Percentiles rank a stretch among this genome's conserved stretches.
Evolutionary conservation across 2,888 invertebrate genomes (phyloP).

Genomic region (Pollenia amentaria): DNA sequence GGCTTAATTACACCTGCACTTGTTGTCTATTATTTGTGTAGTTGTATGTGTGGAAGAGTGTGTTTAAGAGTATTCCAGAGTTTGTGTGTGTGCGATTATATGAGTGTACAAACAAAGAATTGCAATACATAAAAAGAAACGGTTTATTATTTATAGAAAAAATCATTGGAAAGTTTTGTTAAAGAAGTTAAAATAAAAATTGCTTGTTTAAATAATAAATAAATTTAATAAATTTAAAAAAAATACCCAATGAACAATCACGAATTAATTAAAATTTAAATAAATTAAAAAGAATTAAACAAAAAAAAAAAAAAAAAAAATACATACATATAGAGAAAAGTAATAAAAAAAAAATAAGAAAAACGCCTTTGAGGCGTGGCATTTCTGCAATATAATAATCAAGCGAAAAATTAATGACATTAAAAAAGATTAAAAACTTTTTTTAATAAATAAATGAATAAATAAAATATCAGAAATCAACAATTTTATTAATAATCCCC

Average conservation of each 20-base stretch:
- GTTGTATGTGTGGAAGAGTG: not conserved
- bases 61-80: not conserved
- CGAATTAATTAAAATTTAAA: not conserved
- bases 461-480: too few species aligned
- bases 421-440: not conserved
- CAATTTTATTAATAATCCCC: too few species aligned
- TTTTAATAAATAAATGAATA: too few species aligned
- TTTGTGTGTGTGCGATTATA: conserved; percentile 14
- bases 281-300: not conserved
- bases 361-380: conserved; percentile 55
- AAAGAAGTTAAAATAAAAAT: conserved; percentile 22
- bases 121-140: conserved; percentile 58
- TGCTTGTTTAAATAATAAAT: not conserved
- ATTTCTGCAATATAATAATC: not conserved
- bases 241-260: not conserved
- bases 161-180: conserved; percentile 30
- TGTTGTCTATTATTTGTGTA: conserved; percentile 57
- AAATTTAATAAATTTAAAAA: not conserved
- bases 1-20: conserved; percentile 64
- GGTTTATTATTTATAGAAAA: conserved; percentile 49
- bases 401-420: too few species aligned
- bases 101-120: conserved; percentile 50
- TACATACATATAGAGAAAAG: not conserved
- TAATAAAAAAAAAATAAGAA: not conserved
- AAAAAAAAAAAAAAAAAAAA: conserved; percentile 1